Evolutionary conservation across 2,888 invertebrate genomes (phyloP).

Genomic region (Pachymerium ferrugineum): DNA sequence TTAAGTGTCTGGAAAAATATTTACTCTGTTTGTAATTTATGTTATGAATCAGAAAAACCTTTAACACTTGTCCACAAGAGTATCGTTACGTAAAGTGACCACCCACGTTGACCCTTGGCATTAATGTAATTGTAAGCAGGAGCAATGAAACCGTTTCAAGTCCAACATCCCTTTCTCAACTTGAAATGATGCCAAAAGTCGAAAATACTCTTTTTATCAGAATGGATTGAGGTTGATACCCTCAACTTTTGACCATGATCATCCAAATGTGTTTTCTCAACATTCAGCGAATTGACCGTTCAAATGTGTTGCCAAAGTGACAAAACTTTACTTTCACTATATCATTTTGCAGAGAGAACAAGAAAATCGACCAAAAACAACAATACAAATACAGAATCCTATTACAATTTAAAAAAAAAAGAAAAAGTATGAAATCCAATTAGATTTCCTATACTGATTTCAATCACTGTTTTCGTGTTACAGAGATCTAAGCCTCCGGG

Average conservation of each 20-base stretch:
- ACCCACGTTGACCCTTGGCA: not conserved
- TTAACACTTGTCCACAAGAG: not conserved
- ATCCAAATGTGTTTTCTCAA: not conserved
- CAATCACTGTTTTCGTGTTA: not conserved
- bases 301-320: too few species aligned
- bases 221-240: not conserved
- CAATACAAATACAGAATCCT: not conserved
- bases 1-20: too few species aligned
- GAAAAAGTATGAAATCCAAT: not conserved
- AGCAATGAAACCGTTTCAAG: not conserved
- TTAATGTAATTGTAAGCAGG: slow-evolving; percentile 1
- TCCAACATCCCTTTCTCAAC: not conserved
- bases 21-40: too few species aligned
- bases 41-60: not conserved
- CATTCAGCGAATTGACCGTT: too few species aligned
- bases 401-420: not conserved
- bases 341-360: not conserved
- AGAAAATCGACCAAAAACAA: not conserved
- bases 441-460: not conserved
- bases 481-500: not conserved
- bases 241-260: not conserved
- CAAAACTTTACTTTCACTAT: too few species aligned
- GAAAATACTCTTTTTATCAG: not conserved
- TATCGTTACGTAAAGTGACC: not conserved
- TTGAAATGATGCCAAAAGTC: not conserved